Percentiles rank a stretch among this genome's conserved stretches.
Conservation (phyloP, 1,140 invertebrate species). For the Cepaea nemoralis region DNA sequence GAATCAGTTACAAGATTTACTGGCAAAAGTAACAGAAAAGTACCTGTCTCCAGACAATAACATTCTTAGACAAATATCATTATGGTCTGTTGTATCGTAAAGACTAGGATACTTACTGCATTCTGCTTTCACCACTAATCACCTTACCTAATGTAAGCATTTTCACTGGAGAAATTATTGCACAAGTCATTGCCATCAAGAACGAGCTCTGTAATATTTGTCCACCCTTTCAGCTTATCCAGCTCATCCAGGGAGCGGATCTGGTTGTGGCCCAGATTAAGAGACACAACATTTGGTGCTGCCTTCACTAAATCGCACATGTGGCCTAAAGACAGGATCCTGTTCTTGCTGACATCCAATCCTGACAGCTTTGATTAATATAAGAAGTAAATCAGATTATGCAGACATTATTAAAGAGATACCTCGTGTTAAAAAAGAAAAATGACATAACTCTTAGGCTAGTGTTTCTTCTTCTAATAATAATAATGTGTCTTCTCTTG, state of each 20-base stretch:
- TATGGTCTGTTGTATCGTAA: too few species aligned
- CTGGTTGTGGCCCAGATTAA: constrained; percentile 29
- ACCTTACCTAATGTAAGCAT: constrained; percentile 27
- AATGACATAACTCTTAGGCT: too few species aligned
- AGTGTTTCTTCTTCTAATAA: too few species aligned
- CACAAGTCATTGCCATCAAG: constrained; percentile 37
- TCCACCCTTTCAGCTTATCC: constrained; percentile 36
- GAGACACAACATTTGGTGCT: constrained; percentile 9
- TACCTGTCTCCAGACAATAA: too few species aligned
- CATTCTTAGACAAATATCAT: too few species aligned
- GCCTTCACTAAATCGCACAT: constrained; percentile 25
- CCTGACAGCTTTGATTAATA: constrained; percentile 17
- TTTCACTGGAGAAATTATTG: constrained; percentile 12
- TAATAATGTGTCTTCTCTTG: too few species aligned
- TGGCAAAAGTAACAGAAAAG: too few species aligned
- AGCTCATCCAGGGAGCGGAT: constrained; percentile 30
- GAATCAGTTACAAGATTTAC: too few species aligned
- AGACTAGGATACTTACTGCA: constrained; percentile 3
- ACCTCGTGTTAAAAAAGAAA: too few species aligned
- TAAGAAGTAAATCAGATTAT: background rate
- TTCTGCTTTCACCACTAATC: background rate
- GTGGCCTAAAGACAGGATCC: constrained; percentile 2
- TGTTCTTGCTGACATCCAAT: constrained; percentile 35
- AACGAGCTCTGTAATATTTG: constrained; percentile 26
- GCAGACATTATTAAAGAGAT: too few species aligned